Evolutionary conservation across 2,113 vertebrate species (phyloP).

Genomic region (Microcebus ravelobensis): DNA sequence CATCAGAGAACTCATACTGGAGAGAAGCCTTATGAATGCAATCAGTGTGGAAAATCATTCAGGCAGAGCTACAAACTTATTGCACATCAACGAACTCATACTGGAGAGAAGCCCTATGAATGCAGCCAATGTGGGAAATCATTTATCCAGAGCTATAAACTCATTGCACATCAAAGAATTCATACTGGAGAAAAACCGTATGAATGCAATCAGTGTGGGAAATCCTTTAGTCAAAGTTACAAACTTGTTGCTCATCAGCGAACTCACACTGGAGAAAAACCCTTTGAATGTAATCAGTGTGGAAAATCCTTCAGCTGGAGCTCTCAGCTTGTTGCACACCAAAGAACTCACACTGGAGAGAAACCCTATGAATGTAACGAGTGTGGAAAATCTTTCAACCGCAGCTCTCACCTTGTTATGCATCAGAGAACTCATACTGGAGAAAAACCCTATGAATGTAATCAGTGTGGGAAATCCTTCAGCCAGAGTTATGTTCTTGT

Average conservation of each 20-base stretch:
- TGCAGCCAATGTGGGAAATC: slow-evolving; percentile 88
- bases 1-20: slow-evolving; percentile 79
- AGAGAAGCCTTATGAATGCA: slow-evolving; percentile 75
- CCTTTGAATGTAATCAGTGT: slow-evolving; percentile 75
- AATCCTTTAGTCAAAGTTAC: slow-evolving; percentile 68
- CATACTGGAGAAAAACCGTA: slow-evolving; percentile 74
- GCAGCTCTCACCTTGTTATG: slow-evolving; percentile 80
- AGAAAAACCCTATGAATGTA: slow-evolving; percentile 80
- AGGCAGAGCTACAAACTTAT: slow-evolving; percentile 92
- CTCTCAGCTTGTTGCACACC: slow-evolving; percentile 68
- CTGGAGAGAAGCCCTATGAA: slow-evolving; percentile 74
- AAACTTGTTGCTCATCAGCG: slow-evolving; percentile 68
- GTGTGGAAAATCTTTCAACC: slow-evolving; percentile 80
- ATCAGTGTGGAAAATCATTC: slow-evolving; percentile 85
- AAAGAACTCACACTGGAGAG: slow-evolving; percentile 73
- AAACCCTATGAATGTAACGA: slow-evolving; percentile 76
- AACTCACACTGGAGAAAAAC: slow-evolving; percentile 76
- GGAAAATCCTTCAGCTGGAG: slow-evolving; percentile 78
- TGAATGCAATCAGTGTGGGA: slow-evolving; percentile 68
- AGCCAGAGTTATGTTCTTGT: slow-evolving; percentile 80
- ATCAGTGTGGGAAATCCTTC: slow-evolving; percentile 80
- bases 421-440: slow-evolving; percentile 81
- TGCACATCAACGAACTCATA: slow-evolving; percentile 79
- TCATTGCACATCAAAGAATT: slow-evolving; percentile 73
- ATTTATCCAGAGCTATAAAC: slow-evolving; percentile 75